phyloP scores from a whole-genome alignment of 1,140 invertebrate species.

The Drosophila quadrilineata region DNA sequence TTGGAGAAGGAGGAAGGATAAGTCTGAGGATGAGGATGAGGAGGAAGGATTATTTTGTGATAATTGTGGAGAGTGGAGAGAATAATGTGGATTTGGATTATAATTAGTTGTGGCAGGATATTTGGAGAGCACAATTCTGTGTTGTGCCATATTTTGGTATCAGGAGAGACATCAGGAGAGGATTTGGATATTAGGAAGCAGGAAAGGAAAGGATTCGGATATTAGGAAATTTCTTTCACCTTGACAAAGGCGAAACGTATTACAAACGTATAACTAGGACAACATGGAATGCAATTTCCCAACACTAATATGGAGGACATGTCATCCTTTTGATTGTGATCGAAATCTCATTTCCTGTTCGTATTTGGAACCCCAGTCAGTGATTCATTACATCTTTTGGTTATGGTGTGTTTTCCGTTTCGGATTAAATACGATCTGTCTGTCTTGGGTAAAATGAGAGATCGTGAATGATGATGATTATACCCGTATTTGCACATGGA shows the following conservation, averaged over 20 bases:
- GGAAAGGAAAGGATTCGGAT: slow-evolving; percentile 39
- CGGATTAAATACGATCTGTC: slow-evolving; percentile 34
- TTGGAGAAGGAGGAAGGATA: slow-evolving; percentile 55
- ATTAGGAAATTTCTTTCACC: slow-evolving; percentile 50
- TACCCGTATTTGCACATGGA: slow-evolving; percentile 48
- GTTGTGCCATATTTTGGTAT: slow-evolving; percentile 39
- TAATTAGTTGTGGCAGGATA: slow-evolving; percentile 60
- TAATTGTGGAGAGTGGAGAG: slow-evolving; percentile 59
- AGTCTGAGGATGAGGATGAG: slow-evolving; percentile 53
- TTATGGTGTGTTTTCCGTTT: slow-evolving; percentile 36
- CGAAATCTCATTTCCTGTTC: slow-evolving; percentile 34
- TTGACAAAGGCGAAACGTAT: slow-evolving; percentile 19
- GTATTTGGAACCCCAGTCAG: slow-evolving; percentile 25
- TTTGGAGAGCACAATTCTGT: slow-evolving; percentile 40
- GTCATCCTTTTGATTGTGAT: slow-evolving; percentile 19
- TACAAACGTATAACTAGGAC: slow-evolving; percentile 57
- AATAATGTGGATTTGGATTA: slow-evolving; percentile 53
- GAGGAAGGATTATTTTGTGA: slow-evolving; percentile 64
- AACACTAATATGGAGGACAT: slow-evolving; percentile 37
- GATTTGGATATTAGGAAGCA: slow-evolving; percentile 45
- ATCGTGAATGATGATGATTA: slow-evolving; percentile 17
- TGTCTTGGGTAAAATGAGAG: slow-evolving; percentile 12
- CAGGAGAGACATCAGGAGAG: slow-evolving; percentile 44
- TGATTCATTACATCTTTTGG: slow-evolving; percentile 26
- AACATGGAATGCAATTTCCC: slow-evolving; percentile 64